Base-by-base conservation (phyloP, 1,140 invertebrate species). In the Cydia fagiglandana region DNA sequence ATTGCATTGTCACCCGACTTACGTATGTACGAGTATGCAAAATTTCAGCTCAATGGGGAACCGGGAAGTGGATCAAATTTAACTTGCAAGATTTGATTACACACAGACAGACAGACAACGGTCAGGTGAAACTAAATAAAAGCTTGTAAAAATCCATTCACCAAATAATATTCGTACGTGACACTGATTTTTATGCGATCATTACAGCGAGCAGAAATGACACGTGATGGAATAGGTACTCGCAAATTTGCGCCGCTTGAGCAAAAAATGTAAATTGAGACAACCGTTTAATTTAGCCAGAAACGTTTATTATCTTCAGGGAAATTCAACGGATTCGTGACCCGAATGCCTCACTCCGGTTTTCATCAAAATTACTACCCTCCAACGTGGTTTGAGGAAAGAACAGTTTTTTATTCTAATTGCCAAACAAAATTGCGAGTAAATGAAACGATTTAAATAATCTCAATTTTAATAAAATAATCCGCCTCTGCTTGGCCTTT, bases 291-390 rank as follows among this genome's bases (percentile, higher is more conserved):
- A 85, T 85, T 85, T 83, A 81, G 73, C 77, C 78, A 61, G 76
- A 79, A 82, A 81, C 83, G 82, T 85, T 85, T 85, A 85, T 85
- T 85, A 85, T 85, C 84, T 85, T 83, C 78, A 80, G 81, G 82
- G 82, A 85, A 85, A 85, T 85, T 85, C 82, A 78, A 73, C 76
- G 38, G 73, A 79, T 66, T 81, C 84, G 84, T 85, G 84, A 85
- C 82, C 73, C 34, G 84, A 78, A 64, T 83, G 75, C 45, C 50
- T 75, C 79, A 80, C 70, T 56, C 64, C 78, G 70, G 76, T 78
- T 81, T 81, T 78, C 81, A 76, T 80, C 82, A 79, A 80, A 83
- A 79, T 45, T 70, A 64, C 13, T 68, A 47, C 73, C 77, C 73
- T 24, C 56, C 17, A 61, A 61, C 56, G 66, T 70, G 66, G 66